Conservation (phyloP, 1,140 invertebrate species). For the Hetaerina americana region DNA sequence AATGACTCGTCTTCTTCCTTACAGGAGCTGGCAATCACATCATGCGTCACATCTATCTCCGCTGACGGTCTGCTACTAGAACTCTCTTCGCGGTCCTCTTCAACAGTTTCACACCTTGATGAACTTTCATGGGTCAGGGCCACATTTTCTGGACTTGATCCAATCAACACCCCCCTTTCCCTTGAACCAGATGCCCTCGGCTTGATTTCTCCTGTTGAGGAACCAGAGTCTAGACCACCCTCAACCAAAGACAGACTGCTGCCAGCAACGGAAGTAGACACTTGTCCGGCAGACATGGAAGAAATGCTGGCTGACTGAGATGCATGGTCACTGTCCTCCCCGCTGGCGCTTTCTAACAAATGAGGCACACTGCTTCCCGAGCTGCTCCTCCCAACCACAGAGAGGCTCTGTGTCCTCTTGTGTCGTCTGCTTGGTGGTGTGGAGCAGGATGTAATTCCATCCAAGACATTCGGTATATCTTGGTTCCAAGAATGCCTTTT, state of each 20-base stretch:
- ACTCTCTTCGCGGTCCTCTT: not conserved
- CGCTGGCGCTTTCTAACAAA: not conserved
- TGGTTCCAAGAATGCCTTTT: slow-evolving; percentile 46
- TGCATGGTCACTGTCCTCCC: not conserved
- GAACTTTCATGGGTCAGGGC: not conserved
- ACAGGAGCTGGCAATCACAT: not conserved
- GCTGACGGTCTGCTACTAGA: not conserved
- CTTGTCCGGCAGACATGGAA: not conserved
- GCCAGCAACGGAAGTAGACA: not conserved
- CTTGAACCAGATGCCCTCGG: not conserved
- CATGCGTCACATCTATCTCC: not conserved
- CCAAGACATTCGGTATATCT: slow-evolving; percentile 10
- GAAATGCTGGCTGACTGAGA: not conserved
- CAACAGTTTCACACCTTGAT: not conserved
- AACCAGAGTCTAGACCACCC: not conserved
- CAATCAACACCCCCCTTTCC: not conserved
- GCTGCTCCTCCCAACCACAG: not conserved
- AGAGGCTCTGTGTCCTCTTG: slow-evolving; percentile 7
- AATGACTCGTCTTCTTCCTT: not conserved
- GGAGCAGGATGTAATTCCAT: not conserved
- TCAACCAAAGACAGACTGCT: not conserved
- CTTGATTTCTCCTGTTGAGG: not conserved
- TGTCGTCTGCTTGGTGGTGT: not conserved
- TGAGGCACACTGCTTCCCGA: not conserved
- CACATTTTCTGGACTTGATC: not conserved